A percentile compares a stretch with the other conserved stretches of the same genome.
Conservation (phyloP, 2,113 vertebrate genomes). For the Pogonocichla stellata region DNA sequence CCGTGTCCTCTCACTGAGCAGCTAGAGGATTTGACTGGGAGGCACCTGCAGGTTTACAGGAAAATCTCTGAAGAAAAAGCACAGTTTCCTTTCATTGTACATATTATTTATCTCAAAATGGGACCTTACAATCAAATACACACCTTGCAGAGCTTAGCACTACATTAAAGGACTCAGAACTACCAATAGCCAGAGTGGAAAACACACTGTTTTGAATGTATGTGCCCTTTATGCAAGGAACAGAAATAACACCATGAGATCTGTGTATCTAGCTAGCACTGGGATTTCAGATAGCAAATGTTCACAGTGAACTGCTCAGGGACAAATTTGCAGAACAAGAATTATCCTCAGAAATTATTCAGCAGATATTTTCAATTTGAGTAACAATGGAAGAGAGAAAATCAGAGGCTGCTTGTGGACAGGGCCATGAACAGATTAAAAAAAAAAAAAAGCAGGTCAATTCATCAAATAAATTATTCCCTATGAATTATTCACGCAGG, state of each 20-base stretch:
- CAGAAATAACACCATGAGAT: not conserved
- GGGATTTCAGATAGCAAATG: constrained; percentile 38
- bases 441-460: not conserved
- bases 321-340: constrained; percentile 48
- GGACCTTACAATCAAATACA: not conserved
- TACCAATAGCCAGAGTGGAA: not conserved
- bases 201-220: not conserved
- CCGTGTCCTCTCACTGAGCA: not conserved
- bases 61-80: not conserved
- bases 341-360: constrained; percentile 63
- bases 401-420: constrained; percentile 49
- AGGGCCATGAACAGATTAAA: not conserved
- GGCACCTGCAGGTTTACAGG: not conserved
- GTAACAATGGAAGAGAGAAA: constrained; percentile 17
- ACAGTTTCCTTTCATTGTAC: not conserved
- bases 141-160: not conserved
- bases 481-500: constrained; percentile 53
- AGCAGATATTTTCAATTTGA: constrained; percentile 58
- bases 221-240: not conserved
- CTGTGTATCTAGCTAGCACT: not conserved
- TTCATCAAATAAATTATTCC: constrained; percentile 66
- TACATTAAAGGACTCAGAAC: not conserved
- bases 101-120: not conserved
- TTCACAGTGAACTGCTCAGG: constrained; percentile 17
- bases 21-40: not conserved